Percentiles rank a stretch among this genome's conserved stretches.
Conservation (phyloP, 2,888 invertebrate species). For the Pachliopta kotzebuea region DNA sequence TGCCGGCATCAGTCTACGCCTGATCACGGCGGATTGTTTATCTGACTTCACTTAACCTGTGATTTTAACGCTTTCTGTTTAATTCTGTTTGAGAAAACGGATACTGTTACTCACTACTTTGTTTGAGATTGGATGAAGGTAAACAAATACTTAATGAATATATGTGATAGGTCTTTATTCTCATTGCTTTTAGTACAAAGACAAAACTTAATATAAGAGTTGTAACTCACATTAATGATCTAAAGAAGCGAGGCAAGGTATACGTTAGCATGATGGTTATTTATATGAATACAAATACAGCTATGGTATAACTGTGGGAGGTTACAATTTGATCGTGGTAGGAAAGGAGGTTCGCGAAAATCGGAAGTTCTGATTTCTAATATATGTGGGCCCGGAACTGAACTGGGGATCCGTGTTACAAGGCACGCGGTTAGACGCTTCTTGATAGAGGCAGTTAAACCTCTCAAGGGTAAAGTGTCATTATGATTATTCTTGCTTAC, state of each 20-base stretch:
- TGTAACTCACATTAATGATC: too few species aligned
- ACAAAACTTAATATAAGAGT: too few species aligned
- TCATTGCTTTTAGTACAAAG: too few species aligned
- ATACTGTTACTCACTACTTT: background rate
- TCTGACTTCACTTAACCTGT: constrained; percentile 7
- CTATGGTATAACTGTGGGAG: too few species aligned
- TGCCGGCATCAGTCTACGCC: constrained; percentile 24
- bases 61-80: constrained; percentile 10
- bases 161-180: background rate
- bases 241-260: too few species aligned
- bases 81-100: background rate
- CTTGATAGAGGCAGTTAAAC: background rate
- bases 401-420: background rate
- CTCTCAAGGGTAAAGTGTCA: background rate
- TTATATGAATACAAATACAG: too few species aligned
- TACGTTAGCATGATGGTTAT: too few species aligned
- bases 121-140: background rate
- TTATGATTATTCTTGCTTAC: background rate
- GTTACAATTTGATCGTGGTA: too few species aligned
- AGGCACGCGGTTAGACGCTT: background rate
- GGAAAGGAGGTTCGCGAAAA: too few species aligned
- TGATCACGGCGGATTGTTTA: constrained; percentile 24
- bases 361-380: too few species aligned
- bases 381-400: too few species aligned
- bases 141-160: background rate